Evolutionary conservation across 2,888 invertebrate genomes (phyloP).

Genomic region (Amorpha juglandis): DNA sequence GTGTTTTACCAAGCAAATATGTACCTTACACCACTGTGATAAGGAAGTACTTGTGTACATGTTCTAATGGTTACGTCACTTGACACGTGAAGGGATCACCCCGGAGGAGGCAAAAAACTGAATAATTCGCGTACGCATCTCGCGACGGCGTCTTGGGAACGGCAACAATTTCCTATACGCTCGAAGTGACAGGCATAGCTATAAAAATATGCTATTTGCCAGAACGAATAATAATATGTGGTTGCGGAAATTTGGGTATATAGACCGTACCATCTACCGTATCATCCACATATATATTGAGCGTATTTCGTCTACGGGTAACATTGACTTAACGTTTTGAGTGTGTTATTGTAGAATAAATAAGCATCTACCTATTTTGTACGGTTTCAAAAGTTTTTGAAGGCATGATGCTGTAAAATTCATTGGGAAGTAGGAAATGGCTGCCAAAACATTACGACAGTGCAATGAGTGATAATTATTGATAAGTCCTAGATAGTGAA

Average conservation of each 20-base stretch:
- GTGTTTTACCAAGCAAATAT: conserved; percentile 43
- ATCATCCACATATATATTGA: neutral
- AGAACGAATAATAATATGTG: conserved; percentile 59
- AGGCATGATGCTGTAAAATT: no score
- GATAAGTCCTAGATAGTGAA: no score
- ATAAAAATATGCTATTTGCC: conserved; percentile 66
- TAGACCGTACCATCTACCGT: conserved; percentile 30
- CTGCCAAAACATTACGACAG: no score
- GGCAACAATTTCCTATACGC: conserved; percentile 74
- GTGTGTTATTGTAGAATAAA: no score
- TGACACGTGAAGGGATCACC: conserved; percentile 53
- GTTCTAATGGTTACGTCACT: conserved; percentile 50
- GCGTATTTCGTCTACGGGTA: neutral
- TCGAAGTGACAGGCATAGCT: conserved; percentile 56
- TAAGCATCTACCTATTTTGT: no score
- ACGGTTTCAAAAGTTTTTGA: no score
- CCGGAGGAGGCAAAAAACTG: conserved; percentile 71
- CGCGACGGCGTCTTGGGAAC: conserved; percentile 68
- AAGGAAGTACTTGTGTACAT: conserved; percentile 33
- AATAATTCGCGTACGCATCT: conserved; percentile 74
- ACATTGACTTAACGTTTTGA: no score
- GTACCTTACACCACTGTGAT: conserved; percentile 31
- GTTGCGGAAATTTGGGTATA: conserved; percentile 35
- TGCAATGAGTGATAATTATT: no score
- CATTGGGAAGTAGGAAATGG: no score